These are phyloP conservation scores for Trichonephila clavipes DNA, from an alignment of 1,140 invertebrate species.

Conservation along the genomic window DNA sequence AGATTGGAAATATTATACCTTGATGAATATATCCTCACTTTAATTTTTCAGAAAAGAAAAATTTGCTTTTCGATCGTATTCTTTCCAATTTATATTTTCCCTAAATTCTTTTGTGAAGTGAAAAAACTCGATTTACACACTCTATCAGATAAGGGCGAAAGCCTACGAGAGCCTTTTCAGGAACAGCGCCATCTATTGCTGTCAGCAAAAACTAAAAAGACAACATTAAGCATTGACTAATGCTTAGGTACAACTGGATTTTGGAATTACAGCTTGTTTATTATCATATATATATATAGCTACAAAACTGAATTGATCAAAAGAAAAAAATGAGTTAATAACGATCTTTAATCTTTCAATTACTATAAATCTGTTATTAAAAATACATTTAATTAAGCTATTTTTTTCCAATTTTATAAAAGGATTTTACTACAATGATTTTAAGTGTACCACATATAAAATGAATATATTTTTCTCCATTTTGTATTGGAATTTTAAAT, in stretches of 20 bases:
- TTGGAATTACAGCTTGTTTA: background rate
- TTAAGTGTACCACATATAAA: no score
- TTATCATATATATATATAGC: background rate
- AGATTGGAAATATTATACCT: no score
- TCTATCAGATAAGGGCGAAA: background rate
- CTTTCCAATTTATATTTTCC: background rate
- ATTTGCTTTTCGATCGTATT: no score
- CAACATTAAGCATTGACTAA: background rate
- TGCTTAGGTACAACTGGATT: no score
- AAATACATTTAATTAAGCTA: background rate
- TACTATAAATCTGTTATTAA: no score
- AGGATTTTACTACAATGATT: background rate
- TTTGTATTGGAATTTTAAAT: no score
- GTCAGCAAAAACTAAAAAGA: background rate
- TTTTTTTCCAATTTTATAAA: background rate
- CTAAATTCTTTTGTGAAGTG: background rate
- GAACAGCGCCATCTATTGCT: constrained; percentile 1
- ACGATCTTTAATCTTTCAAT: no score
- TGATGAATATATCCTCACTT: no score
- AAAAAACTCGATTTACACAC: background rate
- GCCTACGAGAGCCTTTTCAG: background rate
- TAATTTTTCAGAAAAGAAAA: no score
- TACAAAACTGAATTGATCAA: background rate
- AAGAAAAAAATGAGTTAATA: background rate
- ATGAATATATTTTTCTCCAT: no score